Percentiles rank a stretch among this genome's conserved stretches.
Conservation (phyloP, 2,113 vertebrate species). For the Mellivora capensis region DNA sequence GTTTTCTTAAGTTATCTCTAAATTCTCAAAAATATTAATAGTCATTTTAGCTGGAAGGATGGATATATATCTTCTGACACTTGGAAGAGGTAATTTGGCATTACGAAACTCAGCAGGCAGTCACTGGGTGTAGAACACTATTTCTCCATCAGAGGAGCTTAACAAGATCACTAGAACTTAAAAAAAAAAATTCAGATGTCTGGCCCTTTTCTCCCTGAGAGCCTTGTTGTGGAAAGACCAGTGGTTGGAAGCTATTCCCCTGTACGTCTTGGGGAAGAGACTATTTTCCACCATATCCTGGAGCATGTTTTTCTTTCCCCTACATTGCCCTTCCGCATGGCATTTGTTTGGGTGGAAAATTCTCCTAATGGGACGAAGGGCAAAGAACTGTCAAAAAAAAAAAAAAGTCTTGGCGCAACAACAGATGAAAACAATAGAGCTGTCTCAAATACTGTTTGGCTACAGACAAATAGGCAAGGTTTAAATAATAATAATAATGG, state of each 20-base stretch:
- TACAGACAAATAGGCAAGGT: neutral
- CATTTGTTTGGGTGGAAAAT: neutral
- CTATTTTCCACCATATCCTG: neutral
- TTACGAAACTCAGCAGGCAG: neutral
- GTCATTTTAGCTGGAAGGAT: neutral
- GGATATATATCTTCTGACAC: neutral
- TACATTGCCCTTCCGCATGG: neutral
- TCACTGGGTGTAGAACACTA: neutral
- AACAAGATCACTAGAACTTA: neutral
- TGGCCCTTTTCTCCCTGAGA: neutral
- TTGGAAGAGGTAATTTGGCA: neutral
- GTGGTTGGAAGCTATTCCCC: neutral
- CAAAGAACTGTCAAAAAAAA: neutral
- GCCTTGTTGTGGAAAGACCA: neutral
- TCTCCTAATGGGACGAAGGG: neutral
- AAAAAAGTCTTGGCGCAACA: neutral
- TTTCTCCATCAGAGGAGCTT: neutral
- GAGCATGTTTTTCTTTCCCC: neutral
- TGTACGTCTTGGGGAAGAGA: neutral
- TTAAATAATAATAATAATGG: neutral
- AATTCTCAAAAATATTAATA: conserved; percentile 2
- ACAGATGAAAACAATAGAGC: neutral
- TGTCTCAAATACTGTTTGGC: neutral
- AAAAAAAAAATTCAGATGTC: neutral
- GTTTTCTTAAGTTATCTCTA: conserved; percentile 13